Evolutionary conservation across 2,888 invertebrate species (phyloP), one percentile per base, ranked within the genome.

Genomic region (Lithophane leautieri): DNA sequence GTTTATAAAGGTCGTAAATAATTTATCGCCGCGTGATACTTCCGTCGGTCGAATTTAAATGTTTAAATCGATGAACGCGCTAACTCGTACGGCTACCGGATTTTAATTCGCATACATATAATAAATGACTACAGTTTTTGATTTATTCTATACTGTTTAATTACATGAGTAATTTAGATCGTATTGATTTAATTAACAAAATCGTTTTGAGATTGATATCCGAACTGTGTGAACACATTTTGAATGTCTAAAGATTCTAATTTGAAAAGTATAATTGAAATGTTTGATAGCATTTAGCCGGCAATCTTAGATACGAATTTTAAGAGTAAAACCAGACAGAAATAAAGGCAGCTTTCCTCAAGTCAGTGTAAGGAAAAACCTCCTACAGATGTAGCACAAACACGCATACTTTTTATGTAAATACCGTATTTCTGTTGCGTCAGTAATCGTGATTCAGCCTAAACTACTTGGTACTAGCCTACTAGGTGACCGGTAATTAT

Each of bases 11-110:
- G 93, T 94, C 94, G 94, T 96, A 95, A 95, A 96, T 95, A 94
- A 96, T 95, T 93, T 94, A 95, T 94, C 96, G 92, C 95, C 86
- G 95, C 95, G 94, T 95, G 96, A 95, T 96, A 95, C 95, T 95
- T 96, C 96, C 96, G 95, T 93, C 92, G 93, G 91, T 91, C 93
- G 93, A 93, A 94, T 95, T 95, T 93, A 92, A 94, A 94, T 93
- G 92, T 93, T 93, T 90, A 92, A 94, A 93, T 92, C 92, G 93
- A 93, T 92, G 91, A 90, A 88, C 91, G 90, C 91, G 90, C 91
- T 91, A 92, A 92, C 90, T 92, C 90, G 89, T 89, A 90, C 87
- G 85, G 96, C 96, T 96, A 96, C 96, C 93, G 96, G 94, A 92
- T 93, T 94, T 94, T 88, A 92, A 93, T 94, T 93, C 89, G 93